Conservation (phyloP, 2,113 vertebrate species). For the Vulpes lagopus region DNA sequence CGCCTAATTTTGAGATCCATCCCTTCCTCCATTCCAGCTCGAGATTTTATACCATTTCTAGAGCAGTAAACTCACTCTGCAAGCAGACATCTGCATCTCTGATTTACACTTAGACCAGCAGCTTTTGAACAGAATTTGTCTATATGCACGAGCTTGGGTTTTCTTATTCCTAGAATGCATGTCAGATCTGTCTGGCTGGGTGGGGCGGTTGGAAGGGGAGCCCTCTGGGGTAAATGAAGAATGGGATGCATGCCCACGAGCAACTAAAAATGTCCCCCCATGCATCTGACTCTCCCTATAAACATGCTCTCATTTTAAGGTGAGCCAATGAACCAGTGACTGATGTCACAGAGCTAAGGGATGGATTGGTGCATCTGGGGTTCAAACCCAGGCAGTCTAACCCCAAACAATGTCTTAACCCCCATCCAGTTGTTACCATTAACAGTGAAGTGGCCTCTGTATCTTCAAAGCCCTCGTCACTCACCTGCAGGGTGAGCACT, state of each 20-base stretch:
- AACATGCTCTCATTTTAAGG: too few relatives aligned
- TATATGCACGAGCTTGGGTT: fast-evolving
- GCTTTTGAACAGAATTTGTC: neutral
- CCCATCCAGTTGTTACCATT: fast-evolving
- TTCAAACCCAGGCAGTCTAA: neutral
- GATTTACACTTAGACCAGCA: neutral
- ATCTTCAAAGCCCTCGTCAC: neutral
- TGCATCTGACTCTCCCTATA: neutral
- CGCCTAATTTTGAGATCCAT: neutral
- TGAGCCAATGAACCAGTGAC: neutral
- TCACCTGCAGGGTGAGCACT: fast-evolving
- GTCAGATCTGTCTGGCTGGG: neutral
- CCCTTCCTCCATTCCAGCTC: neutral
- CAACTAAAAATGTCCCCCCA: fast-evolving
- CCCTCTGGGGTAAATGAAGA: neutral
- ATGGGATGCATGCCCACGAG: neutral
- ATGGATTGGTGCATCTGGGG: neutral
- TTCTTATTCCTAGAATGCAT: too few relatives aligned
- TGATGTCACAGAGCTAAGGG: neutral
- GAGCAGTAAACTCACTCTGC: neutral
- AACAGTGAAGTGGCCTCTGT: fast-evolving
- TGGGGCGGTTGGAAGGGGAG: fast-evolving
- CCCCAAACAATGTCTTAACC: neutral
- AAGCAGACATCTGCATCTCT: neutral
- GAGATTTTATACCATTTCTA: neutral